A percentile compares a stretch with the other conserved stretches of the same genome.
Conservation (phyloP, 2,797 vertebrate species). For the Crotalus adamanteus region DNA sequence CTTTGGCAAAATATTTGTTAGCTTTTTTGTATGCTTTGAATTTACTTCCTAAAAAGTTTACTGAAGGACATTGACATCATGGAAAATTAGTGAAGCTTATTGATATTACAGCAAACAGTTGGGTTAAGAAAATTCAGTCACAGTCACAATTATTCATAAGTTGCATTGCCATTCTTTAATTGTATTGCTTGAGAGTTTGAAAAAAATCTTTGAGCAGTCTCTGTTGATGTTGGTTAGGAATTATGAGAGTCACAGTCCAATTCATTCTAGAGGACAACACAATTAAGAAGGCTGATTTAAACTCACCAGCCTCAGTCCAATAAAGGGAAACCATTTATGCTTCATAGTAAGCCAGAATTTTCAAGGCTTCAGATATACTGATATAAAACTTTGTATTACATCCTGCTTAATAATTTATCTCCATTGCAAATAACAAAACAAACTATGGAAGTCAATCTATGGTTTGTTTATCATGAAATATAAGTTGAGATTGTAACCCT, state of each 20-base stretch:
- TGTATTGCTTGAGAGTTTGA: not conserved
- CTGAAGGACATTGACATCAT: not conserved
- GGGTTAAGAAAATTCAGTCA: not conserved
- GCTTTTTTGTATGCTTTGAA: not conserved
- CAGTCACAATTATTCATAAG: not conserved
- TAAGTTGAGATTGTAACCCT: not conserved
- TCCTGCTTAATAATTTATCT: not conserved
- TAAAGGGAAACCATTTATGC: not conserved
- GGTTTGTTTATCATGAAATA: not conserved
- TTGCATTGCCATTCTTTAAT: not conserved
- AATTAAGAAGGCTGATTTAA: not conserved
- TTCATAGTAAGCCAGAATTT: not conserved
- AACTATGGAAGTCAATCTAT: not conserved
- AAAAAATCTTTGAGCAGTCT: not conserved
- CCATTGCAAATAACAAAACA: not conserved
- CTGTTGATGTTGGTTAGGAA: not conserved
- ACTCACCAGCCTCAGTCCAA: not conserved
- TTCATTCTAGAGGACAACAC: not conserved
- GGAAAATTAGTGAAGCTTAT: not conserved
- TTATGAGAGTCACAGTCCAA: not conserved
- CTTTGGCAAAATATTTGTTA: not conserved
- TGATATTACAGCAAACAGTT: not conserved
- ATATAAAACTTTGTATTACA: not conserved
- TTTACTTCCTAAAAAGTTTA: conserved; percentile 4
- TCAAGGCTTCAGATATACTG: not conserved